phyloP scores from a whole-genome alignment of 30 jellyfish, hydroid and myxozoan genomes.

The Turritopsis dohrnii region DNA sequence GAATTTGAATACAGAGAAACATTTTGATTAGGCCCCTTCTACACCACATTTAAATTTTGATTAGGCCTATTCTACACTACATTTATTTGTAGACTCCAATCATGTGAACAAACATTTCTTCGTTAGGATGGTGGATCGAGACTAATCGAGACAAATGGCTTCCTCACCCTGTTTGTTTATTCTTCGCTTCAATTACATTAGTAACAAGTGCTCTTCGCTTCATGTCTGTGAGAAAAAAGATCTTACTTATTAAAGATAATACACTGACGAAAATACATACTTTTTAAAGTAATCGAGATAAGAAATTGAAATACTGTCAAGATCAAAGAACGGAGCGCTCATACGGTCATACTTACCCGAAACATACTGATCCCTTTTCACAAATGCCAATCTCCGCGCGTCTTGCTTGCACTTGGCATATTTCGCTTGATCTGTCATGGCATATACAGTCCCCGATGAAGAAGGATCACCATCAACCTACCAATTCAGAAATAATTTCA shows the following conservation, averaged over 20 bases:
- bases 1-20: not conserved
- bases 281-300: too few species aligned
- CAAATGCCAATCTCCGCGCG: conserved; percentile 61
- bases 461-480: conserved; percentile 6
- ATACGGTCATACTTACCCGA: conserved; percentile 43
- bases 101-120: not conserved
- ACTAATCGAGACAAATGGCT: too few species aligned
- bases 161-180: conserved; percentile 80
- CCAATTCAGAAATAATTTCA: too few species aligned
- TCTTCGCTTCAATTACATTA: conserved; percentile 56
- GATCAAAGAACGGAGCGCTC: not conserved
- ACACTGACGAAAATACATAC: not conserved
- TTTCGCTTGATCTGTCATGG: conserved; percentile 93
- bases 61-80: not conserved
- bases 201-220: conserved; percentile 56
- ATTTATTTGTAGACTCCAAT: not conserved
- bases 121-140: not conserved
- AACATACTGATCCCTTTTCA: conserved; percentile 73
- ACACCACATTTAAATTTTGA: too few species aligned
- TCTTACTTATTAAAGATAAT: not conserved
- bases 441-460: conserved; percentile 33
- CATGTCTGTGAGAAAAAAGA: conserved; percentile 43
- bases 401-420: conserved; percentile 91
- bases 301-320: not conserved
- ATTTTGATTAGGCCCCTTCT: not conserved